These are phyloP conservation scores for Zootermopsis nevadensis DNA, from an alignment of 2,888 invertebrate species.

Conservation along the genomic window DNA sequence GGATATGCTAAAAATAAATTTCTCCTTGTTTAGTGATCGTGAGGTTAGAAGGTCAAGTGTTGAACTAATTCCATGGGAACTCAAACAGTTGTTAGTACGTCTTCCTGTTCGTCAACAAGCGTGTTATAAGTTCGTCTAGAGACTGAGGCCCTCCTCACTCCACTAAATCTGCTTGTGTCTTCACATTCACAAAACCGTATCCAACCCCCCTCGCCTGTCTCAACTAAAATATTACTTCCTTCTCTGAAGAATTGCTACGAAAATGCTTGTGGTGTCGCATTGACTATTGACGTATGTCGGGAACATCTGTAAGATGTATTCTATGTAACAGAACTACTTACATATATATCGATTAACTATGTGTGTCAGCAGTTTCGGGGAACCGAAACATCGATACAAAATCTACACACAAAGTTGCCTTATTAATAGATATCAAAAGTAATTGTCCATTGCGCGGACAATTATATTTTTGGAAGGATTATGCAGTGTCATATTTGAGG, in stretches of 20 bases:
- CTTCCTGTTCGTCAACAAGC: neutral
- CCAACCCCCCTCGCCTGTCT: neutral
- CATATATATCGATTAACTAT: too few relatives aligned
- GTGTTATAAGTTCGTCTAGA: neutral
- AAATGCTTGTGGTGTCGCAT: neutral
- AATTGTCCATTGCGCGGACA: too few relatives aligned
- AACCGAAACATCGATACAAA: too few relatives aligned
- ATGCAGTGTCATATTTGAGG: too few relatives aligned
- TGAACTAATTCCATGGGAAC: constrained; percentile 9
- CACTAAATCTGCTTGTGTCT: neutral
- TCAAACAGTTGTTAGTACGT: neutral
- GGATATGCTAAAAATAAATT: too few relatives aligned
- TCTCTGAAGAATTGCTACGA: neutral
- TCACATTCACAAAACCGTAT: neutral
- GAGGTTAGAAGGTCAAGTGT: neutral
- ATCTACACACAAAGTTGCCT: too few relatives aligned
- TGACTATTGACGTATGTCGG: neutral
- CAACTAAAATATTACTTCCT: constrained; percentile 13
- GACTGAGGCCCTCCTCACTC: neutral
- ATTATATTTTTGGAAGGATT: too few relatives aligned
- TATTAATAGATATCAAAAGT: too few relatives aligned
- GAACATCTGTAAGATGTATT: too few relatives aligned
- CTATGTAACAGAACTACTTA: too few relatives aligned
- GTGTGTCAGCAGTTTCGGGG: too few relatives aligned
- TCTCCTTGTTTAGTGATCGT: too few relatives aligned